These are phyloP conservation scores for Cylloceria caligata DNA, from an alignment of 2,888 invertebrate species.

Conservation along the genomic window DNA sequence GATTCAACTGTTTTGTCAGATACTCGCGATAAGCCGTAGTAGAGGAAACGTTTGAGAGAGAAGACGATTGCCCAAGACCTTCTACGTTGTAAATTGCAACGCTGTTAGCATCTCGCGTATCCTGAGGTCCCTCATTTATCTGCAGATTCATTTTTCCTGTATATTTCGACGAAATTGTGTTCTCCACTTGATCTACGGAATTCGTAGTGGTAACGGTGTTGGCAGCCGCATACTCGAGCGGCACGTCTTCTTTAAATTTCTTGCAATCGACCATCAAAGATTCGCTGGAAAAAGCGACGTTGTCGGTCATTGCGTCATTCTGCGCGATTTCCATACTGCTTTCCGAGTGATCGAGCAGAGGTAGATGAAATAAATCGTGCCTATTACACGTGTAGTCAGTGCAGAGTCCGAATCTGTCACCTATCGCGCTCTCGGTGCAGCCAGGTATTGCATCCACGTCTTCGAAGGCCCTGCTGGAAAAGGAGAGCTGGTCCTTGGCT, in stretches of 20 bases:
- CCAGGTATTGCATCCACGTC: constrained; percentile 5
- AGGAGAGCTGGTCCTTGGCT: constrained; percentile 36
- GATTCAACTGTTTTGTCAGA: constrained; percentile 33
- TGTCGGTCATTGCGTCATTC: neutral
- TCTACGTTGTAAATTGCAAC: neutral
- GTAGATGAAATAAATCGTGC: constrained; percentile 9
- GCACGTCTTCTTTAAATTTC: constrained; percentile 4
- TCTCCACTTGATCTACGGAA: neutral
- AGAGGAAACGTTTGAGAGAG: constrained; percentile 66
- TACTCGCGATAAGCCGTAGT: constrained; percentile 64
- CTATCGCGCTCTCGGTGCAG: neutral
- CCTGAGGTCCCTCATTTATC: constrained; percentile 1
- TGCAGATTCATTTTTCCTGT: constrained; percentile 4
- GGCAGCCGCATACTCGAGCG: neutral
- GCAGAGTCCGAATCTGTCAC: constrained; percentile 28
- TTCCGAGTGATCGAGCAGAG: constrained; percentile 27
- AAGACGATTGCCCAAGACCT: constrained; percentile 8
- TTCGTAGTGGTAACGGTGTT: neutral
- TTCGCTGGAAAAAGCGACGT: neutral
- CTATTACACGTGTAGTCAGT: constrained; percentile 14
- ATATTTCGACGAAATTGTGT: neutral
- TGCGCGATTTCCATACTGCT: constrained; percentile 31
- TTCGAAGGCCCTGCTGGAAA: neutral
- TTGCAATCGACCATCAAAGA: neutral
- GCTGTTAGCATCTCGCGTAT: neutral